Evolutionary conservation across 2,888 invertebrate species (phyloP), one percentile per base, ranked within the genome.

Genomic region (Biston betularia): DNA sequence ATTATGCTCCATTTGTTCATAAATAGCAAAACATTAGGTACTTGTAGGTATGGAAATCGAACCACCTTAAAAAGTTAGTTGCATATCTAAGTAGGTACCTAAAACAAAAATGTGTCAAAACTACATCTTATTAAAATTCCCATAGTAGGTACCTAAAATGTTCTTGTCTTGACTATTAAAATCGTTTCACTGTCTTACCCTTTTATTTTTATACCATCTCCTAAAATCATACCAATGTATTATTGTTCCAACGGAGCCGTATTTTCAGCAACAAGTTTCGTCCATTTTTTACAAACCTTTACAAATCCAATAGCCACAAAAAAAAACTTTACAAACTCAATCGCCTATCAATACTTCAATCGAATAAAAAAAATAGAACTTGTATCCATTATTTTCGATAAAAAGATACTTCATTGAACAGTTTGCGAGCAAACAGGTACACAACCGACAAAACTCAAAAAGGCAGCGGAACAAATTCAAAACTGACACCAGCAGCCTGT

Each of bases 401-500:
- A 74, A 71, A 66, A 63, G 61, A 60, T 70, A 71, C 67, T 67
- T 50, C 64, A 62, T 67, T 59, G 63, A 53, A 68, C 1, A 54
- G 42, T 44, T 60, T 56, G 52, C 63, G 56, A 70, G 55, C 58
- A 71, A 69, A 72, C 70, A 72, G 70, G 70, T 72, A 72, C 49
- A 49, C 65, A 35, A 69, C 62, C 49, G 64, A 64, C 62, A 70
- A 35, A 68, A 52, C 46, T 44, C 53, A 70, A 74, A 78, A 75
- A 77, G 71, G 71, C 74, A 72, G 74, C 83, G 79, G 73, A 78
- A 81, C 80, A 69, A 80, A 82, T 79, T 74, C 76, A 78, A 79
- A 79, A 72, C 77, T 73, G 73, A 78, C 79, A 82, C 77, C 66
- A 69, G 65, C 71, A 60, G 45, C 82, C 81, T 81, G 74, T 79